Percentiles rank a stretch among this genome's conserved stretches.
Evolutionary conservation across 23 tunicate species (phyloP).

Genomic region (Phallusia fumigata): DNA sequence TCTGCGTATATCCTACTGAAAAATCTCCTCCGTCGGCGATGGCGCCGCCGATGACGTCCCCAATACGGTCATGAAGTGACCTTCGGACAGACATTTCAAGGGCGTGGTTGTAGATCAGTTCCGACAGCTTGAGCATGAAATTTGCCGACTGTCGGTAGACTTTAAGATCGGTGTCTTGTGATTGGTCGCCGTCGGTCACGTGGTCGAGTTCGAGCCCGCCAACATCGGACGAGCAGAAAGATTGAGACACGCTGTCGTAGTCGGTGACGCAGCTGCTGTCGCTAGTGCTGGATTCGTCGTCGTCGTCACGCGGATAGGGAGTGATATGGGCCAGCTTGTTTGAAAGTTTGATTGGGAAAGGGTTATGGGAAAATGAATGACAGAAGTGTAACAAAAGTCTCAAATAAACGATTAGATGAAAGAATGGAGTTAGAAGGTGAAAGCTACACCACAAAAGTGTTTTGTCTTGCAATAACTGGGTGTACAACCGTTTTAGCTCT

Average conservation of each 20-base stretch:
- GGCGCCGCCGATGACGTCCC: slow-evolving; percentile 15
- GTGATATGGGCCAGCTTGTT: slow-evolving; percentile 20
- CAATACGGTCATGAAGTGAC: slow-evolving; percentile 39
- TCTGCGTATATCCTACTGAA: background rate
- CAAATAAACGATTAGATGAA: too few species aligned
- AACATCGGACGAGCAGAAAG: slow-evolving; percentile 25
- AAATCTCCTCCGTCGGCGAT: slow-evolving; percentile 25
- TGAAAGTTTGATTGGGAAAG: background rate
- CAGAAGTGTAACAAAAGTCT: background rate
- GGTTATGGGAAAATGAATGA: background rate
- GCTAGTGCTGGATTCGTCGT: slow-evolving; percentile 14
- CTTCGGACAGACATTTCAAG: slow-evolving; percentile 78
- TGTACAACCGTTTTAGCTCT: too few species aligned
- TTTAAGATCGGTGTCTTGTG: slow-evolving; percentile 55
- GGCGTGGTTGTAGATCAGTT: slow-evolving; percentile 91
- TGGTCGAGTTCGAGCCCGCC: slow-evolving; percentile 6
- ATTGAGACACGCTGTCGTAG: background rate
- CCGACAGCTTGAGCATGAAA: slow-evolving; percentile 88
- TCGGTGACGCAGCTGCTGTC: background rate
- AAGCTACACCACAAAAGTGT: too few species aligned
- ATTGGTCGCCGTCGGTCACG: slow-evolving; percentile 17
- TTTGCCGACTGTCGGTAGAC: slow-evolving; percentile 92
- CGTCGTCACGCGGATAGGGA: slow-evolving; percentile 16
- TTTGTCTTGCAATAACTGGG: too few species aligned
- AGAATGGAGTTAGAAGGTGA: too few species aligned